Conservation (phyloP, 2,113 vertebrate genomes). For the Diphyllodes magnificus region DNA sequence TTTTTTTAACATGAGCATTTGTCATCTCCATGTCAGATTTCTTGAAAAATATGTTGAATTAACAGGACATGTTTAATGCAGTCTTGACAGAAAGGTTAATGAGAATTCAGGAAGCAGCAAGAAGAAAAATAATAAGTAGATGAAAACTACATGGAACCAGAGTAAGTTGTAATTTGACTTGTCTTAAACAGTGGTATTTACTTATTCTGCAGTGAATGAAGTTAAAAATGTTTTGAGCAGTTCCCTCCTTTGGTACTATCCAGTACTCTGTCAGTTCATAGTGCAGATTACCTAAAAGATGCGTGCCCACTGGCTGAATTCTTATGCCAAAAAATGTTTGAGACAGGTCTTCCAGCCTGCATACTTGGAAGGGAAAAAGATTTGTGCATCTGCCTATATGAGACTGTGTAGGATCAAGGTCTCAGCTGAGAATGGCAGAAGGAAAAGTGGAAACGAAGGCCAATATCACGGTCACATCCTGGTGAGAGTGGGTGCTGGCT, state of each 20-base stretch:
- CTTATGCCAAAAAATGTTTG: neutral
- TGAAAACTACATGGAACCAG: neutral
- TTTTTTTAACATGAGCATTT: conserved; percentile 2
- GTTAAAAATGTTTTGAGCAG: neutral
- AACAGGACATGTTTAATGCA: conserved; percentile 28
- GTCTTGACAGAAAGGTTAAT: conserved; percentile 59
- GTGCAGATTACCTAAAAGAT: neutral
- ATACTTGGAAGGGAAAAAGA: neutral
- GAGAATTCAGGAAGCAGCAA: conserved; percentile 23
- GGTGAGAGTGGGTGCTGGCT: neutral
- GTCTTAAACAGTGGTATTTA: neutral
- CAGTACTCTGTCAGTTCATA: neutral
- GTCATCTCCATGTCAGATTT: conserved; percentile 46
- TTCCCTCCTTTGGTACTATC: neutral
- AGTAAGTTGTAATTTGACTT: neutral
- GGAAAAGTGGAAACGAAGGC: neutral
- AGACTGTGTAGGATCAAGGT: neutral
- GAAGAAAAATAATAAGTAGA: neutral
- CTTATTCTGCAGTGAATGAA: neutral
- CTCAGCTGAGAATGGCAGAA: neutral
- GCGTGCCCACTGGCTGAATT: neutral
- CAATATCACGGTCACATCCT: neutral
- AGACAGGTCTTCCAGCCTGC: rapidly evolving
- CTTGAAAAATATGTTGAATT: conserved; percentile 29
- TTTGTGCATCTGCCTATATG: neutral